Evolutionary conservation across 2,797 vertebrate genomes (phyloP), one percentile per base, ranked within the genome.

Genomic region (Pogoniulus pusillus): DNA sequence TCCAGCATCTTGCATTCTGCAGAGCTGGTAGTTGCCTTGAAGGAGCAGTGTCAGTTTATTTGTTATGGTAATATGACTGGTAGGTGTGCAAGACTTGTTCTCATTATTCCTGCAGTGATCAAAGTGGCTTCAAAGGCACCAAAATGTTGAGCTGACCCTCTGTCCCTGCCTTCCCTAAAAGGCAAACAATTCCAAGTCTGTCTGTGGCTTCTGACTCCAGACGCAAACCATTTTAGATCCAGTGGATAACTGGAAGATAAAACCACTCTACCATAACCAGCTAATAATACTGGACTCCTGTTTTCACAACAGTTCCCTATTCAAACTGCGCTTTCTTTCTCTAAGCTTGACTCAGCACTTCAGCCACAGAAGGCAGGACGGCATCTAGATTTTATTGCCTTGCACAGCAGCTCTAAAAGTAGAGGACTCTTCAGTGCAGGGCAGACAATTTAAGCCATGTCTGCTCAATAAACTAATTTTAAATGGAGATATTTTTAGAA

Each of bases 391-490:
- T 75, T 66, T 68, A 54, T 37, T 87, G 57, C 63, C 54, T 83
- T 64, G 85, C 77, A 23, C 69, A 82, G 47, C 83, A 91, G 75
- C 65, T 69, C 71, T 75, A 41, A 82, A 82, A 89, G 90, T 27
- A 59, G 85, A 65, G 49, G 75, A 37, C 69, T 91, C 45, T 51
- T 80, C 30, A 57, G n/a, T 11, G 62, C 81, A 58, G 62, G 34
- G 29, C 72, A 71, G 89, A 90, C 89, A 75, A 69, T 89, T 89
- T 93, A 79, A 89, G 80, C 82, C 54, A 7, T n/a, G 66, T 85
- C 93, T 95, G 93, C 89, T 96, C 92, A 85, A 94, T 95, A 91
- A 93, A 78, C 92, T 94, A 87, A 81, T 78, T 95, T 91, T 94
- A 94, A 91, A 90, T 39, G 0, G 73, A 49, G 93, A 3, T 89